Percentiles rank a stretch among this genome's conserved stretches.
These are phyloP conservation scores for Cosmorhoe ocellata DNA, from an alignment of 2,888 invertebrate species.

Conservation along the genomic window DNA sequence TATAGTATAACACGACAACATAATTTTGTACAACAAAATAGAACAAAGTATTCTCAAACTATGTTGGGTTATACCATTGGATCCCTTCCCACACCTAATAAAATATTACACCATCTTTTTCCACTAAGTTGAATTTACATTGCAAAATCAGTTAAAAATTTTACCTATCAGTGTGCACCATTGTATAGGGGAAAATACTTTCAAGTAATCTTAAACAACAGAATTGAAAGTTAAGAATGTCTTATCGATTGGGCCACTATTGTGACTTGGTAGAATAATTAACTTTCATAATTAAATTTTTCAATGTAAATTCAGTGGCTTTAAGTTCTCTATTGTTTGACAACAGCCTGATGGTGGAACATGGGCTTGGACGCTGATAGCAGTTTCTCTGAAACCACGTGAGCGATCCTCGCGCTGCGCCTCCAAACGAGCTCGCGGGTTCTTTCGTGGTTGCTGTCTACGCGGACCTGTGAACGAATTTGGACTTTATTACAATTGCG, in stretches of 20 bases:
- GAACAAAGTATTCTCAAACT: constrained; percentile 7
- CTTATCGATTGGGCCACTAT: too few species aligned
- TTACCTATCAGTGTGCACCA: too few species aligned
- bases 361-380: constrained; percentile 77
- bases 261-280: too few species aligned
- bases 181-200: too few species aligned
- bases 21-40: neutral
- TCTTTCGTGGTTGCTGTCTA: constrained; percentile 93
- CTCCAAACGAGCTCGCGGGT: constrained; percentile 93
- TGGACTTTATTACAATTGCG: constrained; percentile 1
- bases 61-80: constrained; percentile 16
- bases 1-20: constrained; percentile 16
- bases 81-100: constrained; percentile 5
- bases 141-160: neutral
- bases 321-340: constrained; percentile 42
- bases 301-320: neutral
- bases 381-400: constrained; percentile 91
- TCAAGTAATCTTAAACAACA: too few species aligned
- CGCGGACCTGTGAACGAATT: constrained; percentile 85
- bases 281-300: too few species aligned
- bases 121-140: constrained; percentile 8
- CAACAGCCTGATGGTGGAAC: constrained; percentile 59
- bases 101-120: neutral
- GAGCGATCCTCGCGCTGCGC: constrained; percentile 91
- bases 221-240: neutral